Evolutionary conservation across 2,797 vertebrate genomes (phyloP).

Genomic region (Masticophis lateralis): DNA sequence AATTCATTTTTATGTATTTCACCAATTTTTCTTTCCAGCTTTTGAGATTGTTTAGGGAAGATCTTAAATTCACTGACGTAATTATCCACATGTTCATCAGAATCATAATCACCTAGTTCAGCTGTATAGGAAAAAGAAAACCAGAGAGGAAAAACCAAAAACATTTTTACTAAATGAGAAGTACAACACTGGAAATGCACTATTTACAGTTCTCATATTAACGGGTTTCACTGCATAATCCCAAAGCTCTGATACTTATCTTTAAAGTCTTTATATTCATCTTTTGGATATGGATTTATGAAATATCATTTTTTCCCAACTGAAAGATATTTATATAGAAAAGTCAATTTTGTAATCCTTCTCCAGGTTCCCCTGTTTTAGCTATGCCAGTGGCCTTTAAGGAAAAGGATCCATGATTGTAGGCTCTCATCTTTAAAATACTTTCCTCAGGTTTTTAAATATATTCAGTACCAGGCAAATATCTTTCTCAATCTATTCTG

Average conservation of each 20-base stretch:
- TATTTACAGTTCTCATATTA: background rate
- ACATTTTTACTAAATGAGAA: background rate
- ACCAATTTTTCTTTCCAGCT: constrained; percentile 92
- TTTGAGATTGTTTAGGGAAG: constrained; percentile 95
- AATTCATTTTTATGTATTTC: constrained; percentile 94
- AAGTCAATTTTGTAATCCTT: background rate
- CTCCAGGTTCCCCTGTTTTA: background rate
- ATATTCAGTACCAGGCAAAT: background rate
- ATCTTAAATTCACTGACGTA: constrained; percentile 93
- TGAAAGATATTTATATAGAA: background rate
- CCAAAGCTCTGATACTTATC: background rate
- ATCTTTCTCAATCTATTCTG: background rate
- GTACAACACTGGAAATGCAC: background rate
- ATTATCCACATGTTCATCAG: constrained; percentile 90
- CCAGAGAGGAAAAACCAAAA: constrained; percentile 25
- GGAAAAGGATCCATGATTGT: background rate
- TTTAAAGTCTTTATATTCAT: background rate
- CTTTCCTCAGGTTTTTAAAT: background rate
- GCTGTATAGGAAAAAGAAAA: constrained; percentile 68
- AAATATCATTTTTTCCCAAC: background rate
- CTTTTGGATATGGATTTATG: background rate
- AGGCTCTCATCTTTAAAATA: background rate
- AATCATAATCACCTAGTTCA: constrained; percentile 93
- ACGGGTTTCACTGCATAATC: background rate
- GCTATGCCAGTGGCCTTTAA: background rate